phyloP scores from a whole-genome alignment of 2,797 vertebrate species.

The Anguilla pacifica region DNA sequence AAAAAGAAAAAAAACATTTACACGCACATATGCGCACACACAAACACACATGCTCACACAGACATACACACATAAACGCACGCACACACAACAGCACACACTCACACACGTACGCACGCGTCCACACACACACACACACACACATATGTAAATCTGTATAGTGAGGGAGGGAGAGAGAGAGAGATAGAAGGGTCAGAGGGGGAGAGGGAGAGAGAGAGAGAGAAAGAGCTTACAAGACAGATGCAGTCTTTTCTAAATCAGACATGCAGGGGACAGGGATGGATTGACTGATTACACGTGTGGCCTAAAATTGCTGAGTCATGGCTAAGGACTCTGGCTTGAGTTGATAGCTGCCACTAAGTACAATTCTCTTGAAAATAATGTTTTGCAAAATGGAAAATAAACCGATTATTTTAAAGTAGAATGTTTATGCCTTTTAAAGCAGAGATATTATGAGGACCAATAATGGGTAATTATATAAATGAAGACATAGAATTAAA shows the following conservation, averaged over 20 bases:
- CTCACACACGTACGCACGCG: slow-evolving; percentile 26
- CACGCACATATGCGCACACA: not conserved
- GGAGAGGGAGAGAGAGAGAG: not conserved
- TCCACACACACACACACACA: too few relatives aligned
- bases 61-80: too few relatives aligned
- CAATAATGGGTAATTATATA: not conserved
- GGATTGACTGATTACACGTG: not conserved
- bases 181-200: not conserved
- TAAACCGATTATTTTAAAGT: not conserved
- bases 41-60: too few relatives aligned
- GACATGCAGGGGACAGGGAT: not conserved
- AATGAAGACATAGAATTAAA: not conserved
- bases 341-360: not conserved
- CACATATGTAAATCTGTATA: too few relatives aligned
- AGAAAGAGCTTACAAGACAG: not conserved
- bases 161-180: not conserved
- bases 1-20: too few relatives aligned
- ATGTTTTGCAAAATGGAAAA: not conserved
- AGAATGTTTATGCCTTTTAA: not conserved
- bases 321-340: not conserved
- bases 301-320: not conserved
- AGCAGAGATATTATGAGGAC: not conserved
- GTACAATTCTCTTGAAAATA: not conserved
- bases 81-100: not conserved
- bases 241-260: not conserved